Conservation (phyloP, 2,888 invertebrate genomes). For the Gastracanthus pulcherrimus region DNA sequence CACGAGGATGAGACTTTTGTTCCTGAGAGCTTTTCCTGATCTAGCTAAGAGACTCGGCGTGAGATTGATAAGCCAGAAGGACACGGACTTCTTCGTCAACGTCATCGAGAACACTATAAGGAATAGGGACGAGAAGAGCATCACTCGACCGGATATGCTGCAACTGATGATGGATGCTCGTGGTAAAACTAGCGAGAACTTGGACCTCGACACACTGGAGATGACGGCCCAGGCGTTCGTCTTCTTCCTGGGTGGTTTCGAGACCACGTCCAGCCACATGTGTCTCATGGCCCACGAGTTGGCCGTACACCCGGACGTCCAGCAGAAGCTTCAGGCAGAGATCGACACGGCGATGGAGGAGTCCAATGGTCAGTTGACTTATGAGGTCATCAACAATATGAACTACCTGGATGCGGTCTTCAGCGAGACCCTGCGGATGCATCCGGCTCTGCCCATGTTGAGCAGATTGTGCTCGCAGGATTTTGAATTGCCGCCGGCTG, state of each 20-base stretch:
- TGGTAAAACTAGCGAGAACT: conserved; percentile 32
- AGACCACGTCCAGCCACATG: conserved; percentile 65
- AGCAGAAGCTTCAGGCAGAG: conserved; percentile 75
- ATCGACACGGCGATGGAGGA: conserved; percentile 68
- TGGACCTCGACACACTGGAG: conserved; percentile 70
- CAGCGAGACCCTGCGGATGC: conserved; percentile 66
- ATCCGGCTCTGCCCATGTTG: conserved; percentile 63
- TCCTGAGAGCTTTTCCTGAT: conserved; percentile 46
- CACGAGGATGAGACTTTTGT: conserved; percentile 61
- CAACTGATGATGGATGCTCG: conserved; percentile 79
- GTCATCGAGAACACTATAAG: conserved; percentile 61
- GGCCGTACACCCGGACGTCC: conserved; percentile 75
- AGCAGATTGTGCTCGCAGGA: conserved; percentile 76
- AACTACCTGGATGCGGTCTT: conserved; percentile 80
- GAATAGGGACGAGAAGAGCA: conserved; percentile 59
- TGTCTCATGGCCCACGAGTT: conserved; percentile 66
- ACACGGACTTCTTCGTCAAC: conserved; percentile 45
- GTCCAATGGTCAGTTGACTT: conserved; percentile 71
- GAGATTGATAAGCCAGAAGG: neutral
- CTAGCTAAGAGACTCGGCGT: conserved; percentile 51
- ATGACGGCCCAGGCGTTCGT: conserved; percentile 77
- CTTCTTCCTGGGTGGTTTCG: conserved; percentile 71
- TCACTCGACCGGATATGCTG: conserved; percentile 80
- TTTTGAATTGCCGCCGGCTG: conserved; percentile 76
- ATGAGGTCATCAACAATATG: conserved; percentile 77